Base-by-base conservation (phyloP, 2,797 vertebrate genomes). In the Bucorvus abyssinicus region DNA sequence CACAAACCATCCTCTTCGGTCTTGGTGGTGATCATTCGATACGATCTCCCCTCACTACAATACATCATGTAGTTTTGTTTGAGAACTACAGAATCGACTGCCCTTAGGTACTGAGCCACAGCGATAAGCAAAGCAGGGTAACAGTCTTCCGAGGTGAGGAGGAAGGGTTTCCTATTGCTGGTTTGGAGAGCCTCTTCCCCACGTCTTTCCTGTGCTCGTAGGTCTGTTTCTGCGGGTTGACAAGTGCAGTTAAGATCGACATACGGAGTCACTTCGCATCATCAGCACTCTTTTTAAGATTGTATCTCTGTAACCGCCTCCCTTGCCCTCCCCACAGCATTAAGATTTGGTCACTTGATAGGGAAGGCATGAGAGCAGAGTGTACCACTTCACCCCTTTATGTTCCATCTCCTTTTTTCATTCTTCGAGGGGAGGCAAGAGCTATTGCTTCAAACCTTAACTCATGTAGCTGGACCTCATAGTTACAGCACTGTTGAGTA, bases 341-440 rank as follows among this genome's bases (percentile, higher is more conserved):
- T 57, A 45, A 76, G 30, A 42, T 77, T 79, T 61, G n/a, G 42
- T 89, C 68, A 56, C 55, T 75, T 81, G 34, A 18, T 34, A 95
- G 84, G 76, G 52, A 94, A 93, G 78, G 64, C 42, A 45, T 83
- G 61, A 95, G 57, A 80, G 65, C 68, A 94, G 90, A 93, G 63
- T 89, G 84, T 71, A 67, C 78, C 89, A 86, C 94, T 91, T 93
- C 94, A 95, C 92, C 78, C 86, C 52, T 96, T 92, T 95, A 78
- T 94, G 95, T 97, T 96, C 82, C 94, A 75, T 95, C 71, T 87
- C 65, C 75, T 95, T 85, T 94, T 83, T 57, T 75, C 69, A 83
- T 95, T 87, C 81, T 76, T 84, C 40, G 42, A 71, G 78, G 79
- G 93, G 84, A 93, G 89, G 73, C 65, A 87, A 78, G 88, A 93